Evolutionary conservation across 2,113 vertebrate species (phyloP), one percentile per base, ranked within the genome.

Genomic region (Glaucomys volans): DNA sequence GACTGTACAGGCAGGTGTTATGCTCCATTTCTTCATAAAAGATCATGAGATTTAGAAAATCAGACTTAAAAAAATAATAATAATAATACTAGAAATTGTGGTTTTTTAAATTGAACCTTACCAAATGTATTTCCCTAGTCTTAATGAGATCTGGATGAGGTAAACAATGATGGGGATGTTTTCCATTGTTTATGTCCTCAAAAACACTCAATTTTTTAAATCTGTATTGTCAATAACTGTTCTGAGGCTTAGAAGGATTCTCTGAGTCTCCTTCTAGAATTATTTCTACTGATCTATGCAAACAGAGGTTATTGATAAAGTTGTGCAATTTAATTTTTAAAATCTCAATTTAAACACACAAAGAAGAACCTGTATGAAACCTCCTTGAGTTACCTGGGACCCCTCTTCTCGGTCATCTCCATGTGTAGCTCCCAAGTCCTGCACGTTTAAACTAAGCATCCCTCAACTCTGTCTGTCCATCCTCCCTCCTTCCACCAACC

Each of bases 241-340:
- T 72, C 8, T 30, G 20, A 95, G 64, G 22, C 26, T 18, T 67
- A 11, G 13, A 76, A 79, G 3, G 52, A 69, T 66, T 84, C 2
- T 88, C 8, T 74, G 42, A 37, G 37, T 87, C 28, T 82, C 28
- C 30, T 76, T 94, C 81, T n/a, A 90, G 42, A 96, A 76, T 42
- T 80, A 37, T 32, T 89, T 75, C 47, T 52, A 17, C 22, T 57
- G n/a, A 42, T n/a, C 24, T 59, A 17, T 44, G 52, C 75, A 62
- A 62, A 40, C 12, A 50, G 59, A 35, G 9, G 57, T 66, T 74
- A 69, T 69, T 62, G 47, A 13, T 16, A 54, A 54, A 69, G 30
- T 8, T 71, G 17, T 50, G 28, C 8, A 32, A n/a, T 59, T 40
- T 71, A 35, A 28, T 81, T n/a, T 83, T 30, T 30, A 17, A 74